Conservation (phyloP, 2,797 vertebrate species). For the Microctenopoma stevenorrisi region DNA sequence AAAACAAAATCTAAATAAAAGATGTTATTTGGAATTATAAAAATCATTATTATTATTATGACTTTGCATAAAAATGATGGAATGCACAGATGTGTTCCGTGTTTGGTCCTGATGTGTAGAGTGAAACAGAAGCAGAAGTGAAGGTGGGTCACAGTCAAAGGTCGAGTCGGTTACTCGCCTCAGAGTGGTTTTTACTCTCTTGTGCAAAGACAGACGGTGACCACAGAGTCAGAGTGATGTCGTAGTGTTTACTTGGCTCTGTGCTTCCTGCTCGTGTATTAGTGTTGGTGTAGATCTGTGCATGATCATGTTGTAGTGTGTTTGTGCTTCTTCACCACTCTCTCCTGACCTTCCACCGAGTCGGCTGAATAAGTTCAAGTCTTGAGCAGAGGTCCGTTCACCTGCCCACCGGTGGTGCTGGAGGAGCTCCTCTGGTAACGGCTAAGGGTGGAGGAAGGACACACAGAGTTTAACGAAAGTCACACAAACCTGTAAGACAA, state of each 20-base stretch:
- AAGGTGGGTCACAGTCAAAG: conserved; percentile 20
- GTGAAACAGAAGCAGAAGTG: conserved; percentile 17
- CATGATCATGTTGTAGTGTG: conserved; percentile 19
- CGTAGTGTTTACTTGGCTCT: conserved; percentile 30
- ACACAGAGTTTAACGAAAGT: conserved; percentile 14
- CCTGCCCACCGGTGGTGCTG: conserved; percentile 82
- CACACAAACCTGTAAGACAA: not conserved
- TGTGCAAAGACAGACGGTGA: conserved; percentile 45
- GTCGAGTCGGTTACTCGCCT: conserved; percentile 18
- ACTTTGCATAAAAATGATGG: conserved; percentile 47
- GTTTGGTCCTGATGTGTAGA: conserved; percentile 70
- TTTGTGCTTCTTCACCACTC: conserved; percentile 36
- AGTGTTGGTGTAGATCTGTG: conserved; percentile 50
- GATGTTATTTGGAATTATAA: conserved; percentile 35
- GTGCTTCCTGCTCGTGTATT: conserved; percentile 61
- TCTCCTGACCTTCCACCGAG: conserved; percentile 32
- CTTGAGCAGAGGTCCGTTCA: conserved; percentile 69
- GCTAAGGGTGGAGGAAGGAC: conserved; percentile 43
- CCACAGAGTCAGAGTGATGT: conserved; percentile 22
- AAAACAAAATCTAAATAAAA: conserved; percentile 27
- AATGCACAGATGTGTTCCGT: conserved; percentile 63
- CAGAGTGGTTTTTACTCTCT: conserved; percentile 37
- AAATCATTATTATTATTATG: conserved; percentile 37
- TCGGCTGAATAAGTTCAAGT: conserved; percentile 52
- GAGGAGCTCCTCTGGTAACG: conserved; percentile 81